Base-by-base conservation (phyloP, 2,797 vertebrate genomes). In the Centropyge bicolor region DNA sequence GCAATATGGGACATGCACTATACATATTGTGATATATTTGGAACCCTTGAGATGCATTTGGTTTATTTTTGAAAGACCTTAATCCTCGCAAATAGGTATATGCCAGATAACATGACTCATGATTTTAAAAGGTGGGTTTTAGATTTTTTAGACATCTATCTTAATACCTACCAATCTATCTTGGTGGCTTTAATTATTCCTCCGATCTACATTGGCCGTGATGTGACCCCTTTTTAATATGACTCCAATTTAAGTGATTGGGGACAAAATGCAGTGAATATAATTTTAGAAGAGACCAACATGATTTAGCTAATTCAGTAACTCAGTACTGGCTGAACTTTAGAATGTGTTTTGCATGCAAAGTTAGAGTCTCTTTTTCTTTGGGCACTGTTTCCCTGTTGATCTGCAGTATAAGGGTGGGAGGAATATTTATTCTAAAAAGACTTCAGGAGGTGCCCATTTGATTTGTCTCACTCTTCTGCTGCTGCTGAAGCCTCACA, bases 11-110 rank as follows among this genome's bases (percentile, higher is more conserved):
- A 17, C 20, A 63, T 63, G 57, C 36, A 60, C 27, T 19, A 41
- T 43, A 54, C 8, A 27, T 24, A 36, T 17, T 20, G 20, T 24
- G n/a, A 57, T 52, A 52, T 52, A 64, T 57, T 22, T 52, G 20
- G 20, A 68, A 63, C n/a, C 24, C 13, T 57, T 46, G 45, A 70
- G 31, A 63, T 62, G 36, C 11, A 71, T 55, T 57, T 70, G 57
- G n/a, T 49, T 43, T 48, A 27, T 41, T 49, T 64, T 36, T 17
- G 24, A 63, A 40, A 40, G 20, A 24, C 51, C 16, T 62, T 43
- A 27, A 35, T 71, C 31, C 7, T 41, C 13, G 14, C 17, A 76
- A 59, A 65, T 4, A 62, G 4, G 8, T 70, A 38, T 19, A 4
- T 45, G 27, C 12, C 36, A 43, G 38, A 22, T 66, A 24, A 59